Base-by-base conservation (phyloP, 2,113 vertebrate species). In the Bubo bubo region DNA sequence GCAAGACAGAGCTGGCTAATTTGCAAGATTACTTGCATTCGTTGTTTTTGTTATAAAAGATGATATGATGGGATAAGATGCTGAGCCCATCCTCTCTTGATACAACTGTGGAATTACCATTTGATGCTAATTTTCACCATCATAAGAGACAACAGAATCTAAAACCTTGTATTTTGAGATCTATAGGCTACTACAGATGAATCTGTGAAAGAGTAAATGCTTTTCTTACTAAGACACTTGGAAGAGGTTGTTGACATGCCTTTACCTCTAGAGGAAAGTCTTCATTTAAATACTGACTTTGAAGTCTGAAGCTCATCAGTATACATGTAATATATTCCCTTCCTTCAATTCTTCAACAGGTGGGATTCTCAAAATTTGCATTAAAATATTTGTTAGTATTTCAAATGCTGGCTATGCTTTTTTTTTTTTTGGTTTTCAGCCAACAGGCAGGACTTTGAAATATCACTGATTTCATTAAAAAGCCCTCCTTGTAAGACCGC, bases 381-480 rank as follows among this genome's bases (percentile, higher is more conserved):
- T 79, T 79, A 71, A 81, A 87, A 43, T 89, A 59, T 87, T 89
- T 91, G 56, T 67, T 52, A 89, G 14, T 59, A 93, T 81, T 95
- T 75, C 84, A 87, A 56, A 79, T 32, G 9, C n/a, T 77, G 27
- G 26, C 26, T 76, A 45, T 1, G 2, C 47, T 32, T 27, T 32
- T 21, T 56, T 50, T 32, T 35, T 45, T 87, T 68, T 73, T 50
- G 28, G 49, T 81, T 87, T 91, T 64, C 81, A 91, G 60, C 62
- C 80, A 93, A 67, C 27, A 68, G 71, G 24, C 66, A 93, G 15
- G 41, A 45, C 53, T 90, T 83, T 83, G 92, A 94, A 94, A 76
- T 66, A 85, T 12, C 37, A 83, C 34, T 3, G 13, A 62, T 79
- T 94, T 86, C 14, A 82, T 76, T 53, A 47, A 49, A 93, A 94